These are phyloP conservation scores for Chionoecetes opilio DNA, from an alignment of 1,140 invertebrate genomes.

Conservation along the genomic window DNA sequence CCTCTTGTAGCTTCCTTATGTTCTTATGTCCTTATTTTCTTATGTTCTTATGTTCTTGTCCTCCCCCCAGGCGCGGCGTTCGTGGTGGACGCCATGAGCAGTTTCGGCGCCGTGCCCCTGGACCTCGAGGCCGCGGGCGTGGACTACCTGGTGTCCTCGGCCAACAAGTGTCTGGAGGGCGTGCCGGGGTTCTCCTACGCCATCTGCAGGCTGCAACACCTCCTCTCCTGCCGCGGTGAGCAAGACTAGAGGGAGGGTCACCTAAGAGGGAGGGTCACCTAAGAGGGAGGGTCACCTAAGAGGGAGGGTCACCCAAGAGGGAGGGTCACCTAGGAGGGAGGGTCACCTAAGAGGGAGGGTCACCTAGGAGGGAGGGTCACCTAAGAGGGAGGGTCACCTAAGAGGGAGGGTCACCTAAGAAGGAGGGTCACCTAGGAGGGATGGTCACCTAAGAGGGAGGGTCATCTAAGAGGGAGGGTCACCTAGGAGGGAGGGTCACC, in stretches of 20 bases:
- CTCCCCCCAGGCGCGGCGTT: slow-evolving; percentile 82
- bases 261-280: not conserved
- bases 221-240: slow-evolving; percentile 84
- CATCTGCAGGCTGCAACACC: slow-evolving; percentile 83
- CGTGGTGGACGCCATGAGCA: slow-evolving; percentile 86
- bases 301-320: no score
- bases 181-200: slow-evolving; percentile 85
- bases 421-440: not conserved
- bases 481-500: not conserved
- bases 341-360: not conserved
- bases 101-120: slow-evolving; percentile 85
- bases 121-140: slow-evolving; percentile 82
- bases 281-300: not conserved
- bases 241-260: not conserved
- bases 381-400: not conserved
- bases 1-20: no score
- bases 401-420: no score
- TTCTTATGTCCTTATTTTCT: no score
- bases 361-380: no score
- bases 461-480: not conserved
- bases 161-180: slow-evolving; percentile 86
- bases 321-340: not conserved
- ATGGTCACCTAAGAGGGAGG: no score
- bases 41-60: no score
- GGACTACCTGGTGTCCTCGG: slow-evolving; percentile 85